Conservation (phyloP, 1,140 invertebrate genomes). For the Metopolophium dirhodum region DNA sequence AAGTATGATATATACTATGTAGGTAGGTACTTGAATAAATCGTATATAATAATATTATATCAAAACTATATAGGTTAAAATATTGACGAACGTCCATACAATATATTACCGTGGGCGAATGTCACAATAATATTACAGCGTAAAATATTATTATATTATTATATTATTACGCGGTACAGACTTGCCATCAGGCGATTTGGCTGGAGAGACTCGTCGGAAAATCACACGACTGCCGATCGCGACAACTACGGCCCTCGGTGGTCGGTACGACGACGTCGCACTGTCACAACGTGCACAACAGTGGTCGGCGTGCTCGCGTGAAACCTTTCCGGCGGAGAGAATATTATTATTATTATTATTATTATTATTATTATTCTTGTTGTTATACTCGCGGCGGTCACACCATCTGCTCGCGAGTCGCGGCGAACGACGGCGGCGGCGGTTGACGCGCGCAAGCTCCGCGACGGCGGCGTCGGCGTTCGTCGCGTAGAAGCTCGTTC, state of each 20-base stretch:
- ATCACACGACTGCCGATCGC: background rate
- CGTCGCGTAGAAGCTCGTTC: background rate
- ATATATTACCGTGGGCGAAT: too few relatives aligned
- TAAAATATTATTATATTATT: too few relatives aligned
- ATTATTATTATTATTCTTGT: background rate
- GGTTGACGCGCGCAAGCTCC: background rate
- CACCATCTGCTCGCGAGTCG: background rate
- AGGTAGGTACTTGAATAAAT: too few relatives aligned
- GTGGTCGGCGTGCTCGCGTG: background rate
- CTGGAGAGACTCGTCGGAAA: background rate
- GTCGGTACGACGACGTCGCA: background rate
- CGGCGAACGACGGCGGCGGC: background rate
- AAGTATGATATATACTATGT: background rate
- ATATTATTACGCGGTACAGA: too few relatives aligned
- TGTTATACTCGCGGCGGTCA: background rate
- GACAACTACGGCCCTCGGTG: background rate
- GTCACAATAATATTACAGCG: too few relatives aligned
- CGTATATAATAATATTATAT: too few relatives aligned
- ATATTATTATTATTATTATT: constrained; percentile 16
- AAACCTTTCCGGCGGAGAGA: background rate
- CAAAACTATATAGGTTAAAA: too few relatives aligned
- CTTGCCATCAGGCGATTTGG: too few relatives aligned
- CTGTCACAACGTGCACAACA: background rate
- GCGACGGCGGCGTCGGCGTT: background rate
- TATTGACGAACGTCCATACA: background rate